These are phyloP conservation scores for Nomada goodeniana DNA, from an alignment of 2,888 invertebrate species.

Conservation along the genomic window DNA sequence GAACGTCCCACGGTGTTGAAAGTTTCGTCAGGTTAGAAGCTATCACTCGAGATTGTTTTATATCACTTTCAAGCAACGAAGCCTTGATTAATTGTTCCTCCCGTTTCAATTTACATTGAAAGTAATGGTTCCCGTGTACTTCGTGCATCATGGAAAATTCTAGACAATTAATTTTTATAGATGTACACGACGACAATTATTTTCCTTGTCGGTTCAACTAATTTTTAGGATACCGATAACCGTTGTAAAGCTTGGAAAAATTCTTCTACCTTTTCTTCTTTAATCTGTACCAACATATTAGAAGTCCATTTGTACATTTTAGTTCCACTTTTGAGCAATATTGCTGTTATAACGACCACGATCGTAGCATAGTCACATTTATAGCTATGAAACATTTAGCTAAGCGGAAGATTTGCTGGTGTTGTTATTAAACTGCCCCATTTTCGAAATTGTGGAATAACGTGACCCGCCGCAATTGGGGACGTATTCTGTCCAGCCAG, in stretches of 20 bases:
- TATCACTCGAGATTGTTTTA: constrained; percentile 1
- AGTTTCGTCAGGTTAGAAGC: constrained; percentile 1
- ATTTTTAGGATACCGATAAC: too few species aligned
- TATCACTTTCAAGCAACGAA: not conserved
- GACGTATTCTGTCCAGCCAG: constrained; percentile 45
- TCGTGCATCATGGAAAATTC: not conserved
- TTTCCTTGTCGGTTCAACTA: too few species aligned
- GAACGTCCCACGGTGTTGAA: constrained; percentile 9
- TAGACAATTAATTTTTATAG: not conserved
- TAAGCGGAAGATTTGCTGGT: constrained; percentile 3
- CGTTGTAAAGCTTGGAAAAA: not conserved
- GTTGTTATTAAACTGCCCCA: constrained; percentile 51
- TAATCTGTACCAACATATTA: not conserved
- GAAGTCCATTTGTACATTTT: not conserved
- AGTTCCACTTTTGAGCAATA: not conserved
- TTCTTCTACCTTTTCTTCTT: not conserved
- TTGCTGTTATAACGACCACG: not conserved
- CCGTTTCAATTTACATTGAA: not conserved
- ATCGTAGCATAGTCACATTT: not conserved
- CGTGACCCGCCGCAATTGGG: constrained; percentile 52
- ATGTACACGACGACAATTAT: not conserved
- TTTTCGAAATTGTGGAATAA: constrained; percentile 60
- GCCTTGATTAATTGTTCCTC: constrained; percentile 17
- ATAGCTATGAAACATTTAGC: constrained; percentile 17
- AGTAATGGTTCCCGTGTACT: not conserved